phyloP scores from a whole-genome alignment of 2,888 invertebrate genomes.

The Meiosimyza decipiens region DNA sequence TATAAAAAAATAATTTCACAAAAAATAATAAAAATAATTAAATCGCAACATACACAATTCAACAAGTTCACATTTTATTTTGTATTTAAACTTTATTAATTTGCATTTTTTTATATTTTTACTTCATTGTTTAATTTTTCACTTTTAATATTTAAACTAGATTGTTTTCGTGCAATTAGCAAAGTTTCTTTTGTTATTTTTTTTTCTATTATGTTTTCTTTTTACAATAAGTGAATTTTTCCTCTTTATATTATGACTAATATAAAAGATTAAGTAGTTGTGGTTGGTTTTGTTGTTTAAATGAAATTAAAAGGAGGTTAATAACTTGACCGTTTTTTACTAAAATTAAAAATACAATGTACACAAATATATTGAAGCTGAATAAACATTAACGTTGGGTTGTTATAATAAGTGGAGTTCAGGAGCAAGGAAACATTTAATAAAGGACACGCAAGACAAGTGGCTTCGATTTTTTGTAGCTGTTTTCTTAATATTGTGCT shows the following conservation, averaged over 20 bases:
- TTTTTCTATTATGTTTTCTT: slow-evolving; percentile 26
- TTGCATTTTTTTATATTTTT: slow-evolving; percentile 32
- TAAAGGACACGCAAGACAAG: slow-evolving; percentile 17
- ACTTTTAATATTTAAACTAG: slow-evolving; percentile 48
- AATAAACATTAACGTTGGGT: slow-evolving; percentile 33
- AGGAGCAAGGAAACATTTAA: not conserved
- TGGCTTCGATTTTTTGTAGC: slow-evolving; percentile 12
- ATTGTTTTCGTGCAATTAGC: slow-evolving; percentile 43
- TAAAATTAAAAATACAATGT: slow-evolving; percentile 28
- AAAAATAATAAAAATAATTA: slow-evolving; percentile 35
- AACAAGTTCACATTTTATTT: slow-evolving; percentile 46
- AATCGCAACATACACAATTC: slow-evolving; percentile 44
- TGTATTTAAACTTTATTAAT: slow-evolving; percentile 26
- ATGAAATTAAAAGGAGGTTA: slow-evolving; percentile 17
- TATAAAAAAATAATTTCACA: slow-evolving; percentile 39
- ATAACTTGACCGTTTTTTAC: slow-evolving; percentile 16
- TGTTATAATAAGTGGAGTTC: slow-evolving; percentile 18
- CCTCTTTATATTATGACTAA: slow-evolving; percentile 38
- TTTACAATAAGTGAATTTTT: slow-evolving; percentile 28
- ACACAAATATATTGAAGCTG: slow-evolving; percentile 29
- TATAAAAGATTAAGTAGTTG: slow-evolving; percentile 39
- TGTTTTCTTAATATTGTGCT: slow-evolving; percentile 3
- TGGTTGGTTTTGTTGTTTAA: slow-evolving; percentile 28
- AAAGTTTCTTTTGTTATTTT: slow-evolving; percentile 36
- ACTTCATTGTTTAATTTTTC: slow-evolving; percentile 31